Base-by-base conservation (phyloP, 2,113 vertebrate species). In the Ochotona curzoniae region DNA sequence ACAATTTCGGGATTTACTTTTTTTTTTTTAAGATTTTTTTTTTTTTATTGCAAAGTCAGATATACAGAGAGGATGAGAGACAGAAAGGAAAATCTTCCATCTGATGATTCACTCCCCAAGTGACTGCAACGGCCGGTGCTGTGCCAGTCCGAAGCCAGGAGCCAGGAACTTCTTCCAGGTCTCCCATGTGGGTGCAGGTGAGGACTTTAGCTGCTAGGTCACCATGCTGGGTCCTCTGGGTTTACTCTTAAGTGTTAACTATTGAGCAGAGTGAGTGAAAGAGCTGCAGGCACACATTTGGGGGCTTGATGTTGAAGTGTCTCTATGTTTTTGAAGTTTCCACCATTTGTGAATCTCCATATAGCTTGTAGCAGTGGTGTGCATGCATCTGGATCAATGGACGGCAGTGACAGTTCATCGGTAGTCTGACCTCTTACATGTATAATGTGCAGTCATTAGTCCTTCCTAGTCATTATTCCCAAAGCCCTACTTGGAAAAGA, bases 241-340 rank as follows among this genome's bases (percentile, higher is more conserved):
- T 67, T 96, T 90, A 75, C 14, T 70, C 15, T 95, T 85, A 30
- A n/a, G 7, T 60, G 14, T 32, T 61, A 73, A 14, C 63, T 86
- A 8, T 14, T 49, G 78, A 82, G 54, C 44, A 7, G 7, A 64
- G 30, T 93, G 15, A 32, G 11, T 20, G 30, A 30, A 60, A 4
- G 67, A 64, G 9, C 1, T 83, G 3, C 2, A 67, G 49, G 66
- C 6, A 47, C 26, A 23, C 3, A 60, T 30, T 74, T 78, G 2
- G 61, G 2, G 1, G 79, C 44, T 89, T 87, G n/a, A 74, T 82
- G 10, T 28, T 85, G 51, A 70, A 83, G 20, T 57, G 25, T 57
- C 44, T 17, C 21, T 64, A 87, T 23, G 78, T 64, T 7, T 81
- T n/a, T n/a, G 32, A 30, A 35, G 5, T 69, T 81, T 76, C 18